A percentile compares a stretch with the other conserved stretches of the same genome.
Evolutionary conservation across 2,888 invertebrate genomes (phyloP).

Genomic region (Leucophenga montana): DNA sequence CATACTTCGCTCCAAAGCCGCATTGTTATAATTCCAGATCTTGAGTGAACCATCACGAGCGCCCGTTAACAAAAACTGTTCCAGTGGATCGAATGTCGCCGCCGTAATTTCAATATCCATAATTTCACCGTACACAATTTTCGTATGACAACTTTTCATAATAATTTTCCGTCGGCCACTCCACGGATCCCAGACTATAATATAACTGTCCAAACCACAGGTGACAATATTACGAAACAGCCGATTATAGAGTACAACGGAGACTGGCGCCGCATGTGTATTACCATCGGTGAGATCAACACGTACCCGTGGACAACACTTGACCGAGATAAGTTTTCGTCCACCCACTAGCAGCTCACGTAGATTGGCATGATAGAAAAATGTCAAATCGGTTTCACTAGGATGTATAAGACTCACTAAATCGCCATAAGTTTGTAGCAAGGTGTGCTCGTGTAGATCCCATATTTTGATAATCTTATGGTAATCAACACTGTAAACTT

Average conservation of each 20-base stretch:
- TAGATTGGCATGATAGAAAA: conserved; percentile 79
- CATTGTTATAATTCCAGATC: conserved; percentile 90
- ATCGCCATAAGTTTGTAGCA: conserved; percentile 81
- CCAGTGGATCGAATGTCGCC: conserved; percentile 78
- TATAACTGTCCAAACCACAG: conserved; percentile 85
- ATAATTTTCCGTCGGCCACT: conserved; percentile 80
- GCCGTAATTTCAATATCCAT: conserved; percentile 70
- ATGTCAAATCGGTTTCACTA: conserved; percentile 77
- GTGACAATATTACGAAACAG: conserved; percentile 84
- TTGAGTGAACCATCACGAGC: conserved; percentile 84
- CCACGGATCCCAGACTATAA: conserved; percentile 87
- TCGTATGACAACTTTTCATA: conserved; percentile 82
- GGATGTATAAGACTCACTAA: conserved; percentile 78
- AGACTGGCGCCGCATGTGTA: conserved; percentile 81
- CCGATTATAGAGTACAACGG: conserved; percentile 83
- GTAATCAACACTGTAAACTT: conserved; percentile 82
- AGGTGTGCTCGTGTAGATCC: conserved; percentile 79
- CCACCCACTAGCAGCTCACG: conserved; percentile 81
- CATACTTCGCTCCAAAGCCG: conserved; percentile 82
- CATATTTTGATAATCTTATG: conserved; percentile 84
- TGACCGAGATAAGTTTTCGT: conserved; percentile 78
- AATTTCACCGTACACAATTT: conserved; percentile 78
- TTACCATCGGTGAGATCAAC: conserved; percentile 82
- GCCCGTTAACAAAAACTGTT: conserved; percentile 83
- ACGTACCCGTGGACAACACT: conserved; percentile 79